These are phyloP conservation scores for Myiozetetes cayanensis DNA, from an alignment of 2,113 vertebrate genomes.

Conservation along the genomic window DNA sequence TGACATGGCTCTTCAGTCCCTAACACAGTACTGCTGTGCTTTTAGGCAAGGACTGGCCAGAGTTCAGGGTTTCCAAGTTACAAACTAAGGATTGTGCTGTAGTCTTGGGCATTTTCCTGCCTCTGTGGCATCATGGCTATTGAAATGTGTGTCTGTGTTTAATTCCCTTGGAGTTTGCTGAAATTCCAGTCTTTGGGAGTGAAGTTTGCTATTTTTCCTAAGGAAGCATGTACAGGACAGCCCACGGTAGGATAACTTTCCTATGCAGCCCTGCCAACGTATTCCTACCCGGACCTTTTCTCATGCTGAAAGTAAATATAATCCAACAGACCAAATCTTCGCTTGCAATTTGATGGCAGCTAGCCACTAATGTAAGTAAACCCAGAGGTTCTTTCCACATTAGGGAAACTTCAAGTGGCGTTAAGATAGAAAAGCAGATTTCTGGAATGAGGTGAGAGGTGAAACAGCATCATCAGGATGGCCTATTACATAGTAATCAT, in stretches of 20 bases:
- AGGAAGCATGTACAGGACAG: not conserved
- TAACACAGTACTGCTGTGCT: not conserved
- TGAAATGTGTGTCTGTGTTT: not conserved
- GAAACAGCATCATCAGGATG: not conserved
- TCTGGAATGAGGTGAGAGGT: conserved; percentile 2
- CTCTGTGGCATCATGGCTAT: not conserved
- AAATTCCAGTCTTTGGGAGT: not conserved
- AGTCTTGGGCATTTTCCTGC: not conserved
- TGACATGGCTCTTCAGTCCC: not conserved
- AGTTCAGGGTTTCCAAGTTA: not conserved
- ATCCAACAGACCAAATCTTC: not conserved
- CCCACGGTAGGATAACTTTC: not conserved
- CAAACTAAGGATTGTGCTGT: not conserved
- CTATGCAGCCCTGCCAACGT: not conserved
- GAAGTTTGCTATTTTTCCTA: not conserved
- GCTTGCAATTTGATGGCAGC: not conserved
- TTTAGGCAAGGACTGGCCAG: not conserved
- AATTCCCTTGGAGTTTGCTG: not conserved
- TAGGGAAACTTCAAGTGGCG: not conserved
- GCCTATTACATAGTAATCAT: not conserved
- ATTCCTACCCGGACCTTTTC: not conserved
- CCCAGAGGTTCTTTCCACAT: not conserved
- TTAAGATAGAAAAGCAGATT: not conserved
- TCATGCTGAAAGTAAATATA: not conserved
- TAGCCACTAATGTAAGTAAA: conserved; percentile 17